Evolutionary conservation across 2,888 invertebrate genomes (phyloP), one percentile per base, ranked within the genome.

Genomic region (Caenorhabditis virilis): DNA sequence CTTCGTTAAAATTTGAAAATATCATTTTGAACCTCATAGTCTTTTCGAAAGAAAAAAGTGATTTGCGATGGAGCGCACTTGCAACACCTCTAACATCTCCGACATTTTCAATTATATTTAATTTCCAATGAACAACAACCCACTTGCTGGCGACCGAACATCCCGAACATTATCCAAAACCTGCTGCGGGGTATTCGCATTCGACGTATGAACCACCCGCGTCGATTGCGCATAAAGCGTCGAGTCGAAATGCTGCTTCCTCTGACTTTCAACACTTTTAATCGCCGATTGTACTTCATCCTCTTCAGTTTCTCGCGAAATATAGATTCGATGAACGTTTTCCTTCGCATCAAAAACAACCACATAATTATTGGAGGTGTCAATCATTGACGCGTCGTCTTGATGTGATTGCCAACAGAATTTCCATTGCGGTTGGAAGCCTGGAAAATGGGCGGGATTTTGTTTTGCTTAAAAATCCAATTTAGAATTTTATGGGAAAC

Each of bases 361-460:
- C 1, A 66, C 66, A 20, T 45, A 61, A 35, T 60, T 60, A 7
- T 38, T 26, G 11, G 41, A 56, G 2, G 57, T 30, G 15, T 41
- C 66, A 16, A 66, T 57, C 26, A 66, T 49, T 49, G 47, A 53
- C 6, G 46, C 53, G 18, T 66, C 66, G 33, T 66, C 66, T 16
- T 50, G 52, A 33, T 52, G 56, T 3, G 60, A 53, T 38, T 66
- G 66, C 66, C 71, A 71, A 27, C 71, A 71, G 26, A 71, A 71
- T 20, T 64, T 62, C 67, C 67, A 71, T 7, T 55, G 57, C 11
- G 58, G 57, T 36, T 60, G 33, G 47, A 45, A 53, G 13, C 62
- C 60, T 60, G 11, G 18, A 51, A 36, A 33, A n/a, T n/a, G n/a
- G n/a, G n/a, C n/a, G n/a, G n/a, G n/a, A n/a, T n/a, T n/a, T n/a